Base-by-base conservation (phyloP, 1,140 invertebrate species). In the Grapholita molesta region DNA sequence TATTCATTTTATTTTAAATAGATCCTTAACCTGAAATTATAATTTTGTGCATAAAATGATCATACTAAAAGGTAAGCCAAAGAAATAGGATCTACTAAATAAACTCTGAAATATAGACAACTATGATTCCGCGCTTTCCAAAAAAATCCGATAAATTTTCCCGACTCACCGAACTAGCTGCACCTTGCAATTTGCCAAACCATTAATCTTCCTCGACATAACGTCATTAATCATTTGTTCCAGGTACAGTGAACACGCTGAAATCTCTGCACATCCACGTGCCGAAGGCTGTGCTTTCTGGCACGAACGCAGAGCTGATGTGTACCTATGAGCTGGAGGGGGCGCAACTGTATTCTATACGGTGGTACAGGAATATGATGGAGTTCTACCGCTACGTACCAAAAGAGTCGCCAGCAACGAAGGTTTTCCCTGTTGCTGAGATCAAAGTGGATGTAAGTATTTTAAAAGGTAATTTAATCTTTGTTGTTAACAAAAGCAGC, bases 341-440 rank as follows among this genome's bases (percentile, higher is more conserved):
- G 12, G 95, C 94, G 9, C 94, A 93, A 42, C 93, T 97, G 12
- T 97, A 97, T 84, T 96, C 96, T 0, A 95, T 97, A 72, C 95
- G 97, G 88, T 97, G 96, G 96, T 97, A 97, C 81, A 93, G 96
- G 61, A 96, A 96, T 48, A 94, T 93, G 75, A 93, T 94, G 21
- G 96, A 97, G 78, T 96, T 97, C 88, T 97, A 96, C 83, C 93
- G 96, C 75, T 96, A 93, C 79, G 95, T 95, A 3, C 96, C 96
- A 0, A 96, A 94, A 67, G 95, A 96, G 73, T 94, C 91, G 28
- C 96, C 96, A 0, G 92, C 94, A 0, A 96, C 94, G 6, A 96
- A 96, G 82, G 94, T 94, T 25, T 97, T 97, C 81, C 94, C 94
- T 21, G 93, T 96, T 21, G 86, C 94, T 5, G 96, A 96, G 66